phyloP scores from a whole-genome alignment of 2,888 invertebrate genomes.

The Desoria tigrina region DNA sequence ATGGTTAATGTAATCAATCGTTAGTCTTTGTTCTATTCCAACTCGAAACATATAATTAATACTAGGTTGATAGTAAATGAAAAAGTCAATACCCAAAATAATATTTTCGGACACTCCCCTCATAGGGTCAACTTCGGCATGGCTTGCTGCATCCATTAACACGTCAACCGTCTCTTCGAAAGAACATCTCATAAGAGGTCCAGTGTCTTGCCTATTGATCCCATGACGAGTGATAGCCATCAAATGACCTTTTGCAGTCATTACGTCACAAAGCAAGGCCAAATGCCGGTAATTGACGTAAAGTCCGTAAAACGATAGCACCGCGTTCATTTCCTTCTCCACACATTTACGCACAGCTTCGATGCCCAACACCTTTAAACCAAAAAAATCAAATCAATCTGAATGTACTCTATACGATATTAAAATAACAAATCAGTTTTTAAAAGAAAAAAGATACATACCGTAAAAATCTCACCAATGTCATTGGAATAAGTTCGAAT shows the following conservation, averaged over 20 bases:
- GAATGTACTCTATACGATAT: too few species aligned
- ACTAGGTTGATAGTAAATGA: too few species aligned
- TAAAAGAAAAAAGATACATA: too few species aligned
- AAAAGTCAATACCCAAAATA: constrained; percentile 66
- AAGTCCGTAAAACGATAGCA: constrained; percentile 97
- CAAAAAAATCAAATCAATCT: too few species aligned
- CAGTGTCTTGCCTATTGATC: constrained; percentile 96
- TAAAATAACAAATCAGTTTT: background rate
- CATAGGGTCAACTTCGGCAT: constrained; percentile 97
- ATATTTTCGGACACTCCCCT: constrained; percentile 99
- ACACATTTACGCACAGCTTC: constrained; percentile 99
- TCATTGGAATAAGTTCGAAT: constrained; percentile 97
- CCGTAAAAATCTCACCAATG: constrained; percentile 98
- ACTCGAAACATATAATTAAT: too few species aligned
- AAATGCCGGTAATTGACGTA: constrained; percentile 99
- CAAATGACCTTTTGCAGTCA: constrained; percentile 99
- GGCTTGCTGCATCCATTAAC: constrained; percentile 94
- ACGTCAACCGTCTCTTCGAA: constrained; percentile 99
- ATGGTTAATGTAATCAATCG: too few species aligned
- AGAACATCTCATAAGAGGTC: constrained; percentile 98
- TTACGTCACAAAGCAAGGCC: constrained; percentile 97
- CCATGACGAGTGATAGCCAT: constrained; percentile 99
- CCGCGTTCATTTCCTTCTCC: constrained; percentile 99
- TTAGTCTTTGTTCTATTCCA: too few species aligned
- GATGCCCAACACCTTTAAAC: constrained; percentile 78